phyloP scores from a whole-genome alignment of 2,888 invertebrate genomes.

The Dastarcus helophoroides region DNA sequence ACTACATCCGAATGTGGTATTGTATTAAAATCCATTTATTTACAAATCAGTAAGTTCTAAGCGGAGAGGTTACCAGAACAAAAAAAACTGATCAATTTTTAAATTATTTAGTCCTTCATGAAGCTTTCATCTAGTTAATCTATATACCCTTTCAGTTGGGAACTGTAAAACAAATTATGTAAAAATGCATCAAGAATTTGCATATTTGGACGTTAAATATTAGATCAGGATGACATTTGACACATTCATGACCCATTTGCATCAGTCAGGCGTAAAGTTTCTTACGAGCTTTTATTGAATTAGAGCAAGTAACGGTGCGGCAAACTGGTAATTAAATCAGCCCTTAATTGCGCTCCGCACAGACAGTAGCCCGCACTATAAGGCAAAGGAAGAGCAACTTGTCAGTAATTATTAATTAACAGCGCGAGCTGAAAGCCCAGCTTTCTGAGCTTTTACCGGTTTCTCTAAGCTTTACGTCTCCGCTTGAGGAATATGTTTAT shows the following conservation, averaged over 20 bases:
- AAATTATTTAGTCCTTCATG: too few relatives aligned
- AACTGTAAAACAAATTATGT: too few relatives aligned
- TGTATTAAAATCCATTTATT: too few relatives aligned
- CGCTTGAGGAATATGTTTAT: slow-evolving; percentile 35
- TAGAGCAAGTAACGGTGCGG: slow-evolving; percentile 20
- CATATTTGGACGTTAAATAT: too few relatives aligned
- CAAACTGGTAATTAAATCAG: slow-evolving; percentile 34
- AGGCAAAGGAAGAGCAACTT: slow-evolving; percentile 40
- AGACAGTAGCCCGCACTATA: slow-evolving; percentile 30
- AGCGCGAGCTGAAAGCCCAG: slow-evolving; percentile 40
- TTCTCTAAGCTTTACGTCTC: slow-evolving; percentile 35
- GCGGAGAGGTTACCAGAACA: too few relatives aligned
- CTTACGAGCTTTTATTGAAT: slow-evolving; percentile 11
- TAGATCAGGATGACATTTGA: too few relatives aligned
- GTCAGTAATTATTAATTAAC: slow-evolving; percentile 45
- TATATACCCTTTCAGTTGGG: too few relatives aligned
- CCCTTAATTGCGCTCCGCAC: slow-evolving; percentile 28
- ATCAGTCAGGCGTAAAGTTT: slow-evolving; percentile 8
- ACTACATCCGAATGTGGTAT: too few relatives aligned
- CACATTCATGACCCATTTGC: slow-evolving; percentile 1
- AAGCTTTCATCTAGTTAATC: too few relatives aligned
- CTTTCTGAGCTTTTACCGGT: slow-evolving; percentile 42
- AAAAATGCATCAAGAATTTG: too few relatives aligned
- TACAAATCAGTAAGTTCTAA: too few relatives aligned
- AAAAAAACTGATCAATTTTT: too few relatives aligned